Conservation (phyloP, 2,888 invertebrate species). For the Drosophila lutescens region DNA sequence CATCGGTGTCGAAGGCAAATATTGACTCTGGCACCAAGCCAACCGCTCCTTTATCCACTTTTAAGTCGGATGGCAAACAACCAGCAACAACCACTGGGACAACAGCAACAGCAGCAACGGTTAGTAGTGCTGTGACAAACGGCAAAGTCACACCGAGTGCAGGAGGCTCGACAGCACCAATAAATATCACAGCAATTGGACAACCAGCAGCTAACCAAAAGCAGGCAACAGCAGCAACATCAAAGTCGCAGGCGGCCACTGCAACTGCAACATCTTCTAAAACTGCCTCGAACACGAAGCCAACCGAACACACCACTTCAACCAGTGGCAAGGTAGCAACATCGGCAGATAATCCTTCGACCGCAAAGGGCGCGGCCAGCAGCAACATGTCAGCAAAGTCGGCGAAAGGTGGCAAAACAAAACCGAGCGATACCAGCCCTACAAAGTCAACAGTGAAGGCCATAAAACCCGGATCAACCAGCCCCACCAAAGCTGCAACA, state of each 20-base stretch:
- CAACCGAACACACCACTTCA: background rate
- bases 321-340: constrained; percentile 16
- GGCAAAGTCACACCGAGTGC: constrained; percentile 14
- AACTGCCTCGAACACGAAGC: constrained; percentile 25
- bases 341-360: constrained; percentile 1
- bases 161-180: background rate
- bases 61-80: constrained; percentile 26
- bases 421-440: constrained; percentile 47
- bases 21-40: constrained; percentile 30
- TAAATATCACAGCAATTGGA: constrained; percentile 1
- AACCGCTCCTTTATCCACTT: constrained; percentile 17
- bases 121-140: constrained; percentile 9
- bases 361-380: constrained; percentile 6
- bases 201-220: constrained; percentile 9
- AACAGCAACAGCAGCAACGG: constrained; percentile 11
- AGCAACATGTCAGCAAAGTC: constrained; percentile 38
- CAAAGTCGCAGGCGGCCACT: constrained; percentile 7
- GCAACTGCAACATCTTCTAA: constrained; percentile 25
- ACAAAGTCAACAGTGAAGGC: constrained; percentile 50
- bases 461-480: constrained; percentile 27
- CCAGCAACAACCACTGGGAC: constrained; percentile 15
- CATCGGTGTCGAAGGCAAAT: constrained; percentile 22
- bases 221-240: constrained; percentile 10
- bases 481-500: constrained; percentile 28
- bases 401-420: constrained; percentile 36